Evolutionary conservation across 2,888 invertebrate species (phyloP).

Genomic region (Brachycybe producta): DNA sequence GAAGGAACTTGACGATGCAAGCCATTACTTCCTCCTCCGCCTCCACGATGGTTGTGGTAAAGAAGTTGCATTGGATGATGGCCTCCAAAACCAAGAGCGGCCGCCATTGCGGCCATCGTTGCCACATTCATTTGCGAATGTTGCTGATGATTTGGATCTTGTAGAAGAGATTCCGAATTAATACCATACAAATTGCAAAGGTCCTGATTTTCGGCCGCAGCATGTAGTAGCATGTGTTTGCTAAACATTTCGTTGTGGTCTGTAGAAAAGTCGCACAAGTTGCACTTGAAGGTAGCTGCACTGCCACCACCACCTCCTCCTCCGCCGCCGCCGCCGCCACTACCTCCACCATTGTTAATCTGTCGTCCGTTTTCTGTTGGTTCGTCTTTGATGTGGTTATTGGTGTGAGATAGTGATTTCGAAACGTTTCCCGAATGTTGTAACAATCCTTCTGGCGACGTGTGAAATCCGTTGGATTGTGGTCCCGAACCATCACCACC

Average conservation of each 20-base stretch:
- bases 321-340: conserved; percentile 12
- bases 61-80: background rate
- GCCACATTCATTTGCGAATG: background rate
- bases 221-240: conserved; percentile 35
- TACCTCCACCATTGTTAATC: background rate
- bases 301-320: conserved; percentile 4
- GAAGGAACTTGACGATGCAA: too few species aligned
- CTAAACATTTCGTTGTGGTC: conserved; percentile 30
- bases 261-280: conserved; percentile 33
- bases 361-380: conserved; percentile 10
- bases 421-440: background rate
- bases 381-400: background rate
- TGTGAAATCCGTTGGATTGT: conserved; percentile 10
- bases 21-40: too few species aligned
- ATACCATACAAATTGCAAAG: conserved; percentile 31
- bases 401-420: conserved; percentile 1
- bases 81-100: conserved; percentile 3
- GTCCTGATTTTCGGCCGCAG: conserved; percentile 31
- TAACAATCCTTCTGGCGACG: background rate
- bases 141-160: conserved; percentile 17
- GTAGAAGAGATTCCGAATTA: conserved; percentile 27
- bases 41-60: background rate
- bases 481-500: background rate
- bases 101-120: background rate
- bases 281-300: conserved; percentile 28